Conservation (phyloP, 1,140 invertebrate species). For the Augochlora pura region DNA sequence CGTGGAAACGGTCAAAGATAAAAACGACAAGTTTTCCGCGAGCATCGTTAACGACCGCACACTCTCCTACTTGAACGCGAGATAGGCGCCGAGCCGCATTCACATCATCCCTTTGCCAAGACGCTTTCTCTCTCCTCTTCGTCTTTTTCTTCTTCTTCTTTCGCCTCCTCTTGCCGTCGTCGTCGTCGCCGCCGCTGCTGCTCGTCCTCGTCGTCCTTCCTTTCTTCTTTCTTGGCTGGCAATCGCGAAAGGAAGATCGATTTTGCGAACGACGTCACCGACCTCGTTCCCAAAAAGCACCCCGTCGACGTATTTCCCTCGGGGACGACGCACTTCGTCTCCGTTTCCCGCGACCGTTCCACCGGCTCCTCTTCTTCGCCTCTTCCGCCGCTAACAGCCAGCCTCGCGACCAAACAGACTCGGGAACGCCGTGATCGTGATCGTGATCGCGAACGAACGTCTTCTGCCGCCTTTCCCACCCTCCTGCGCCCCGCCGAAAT, state of each 20-base stretch:
- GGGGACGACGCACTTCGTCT: constrained; percentile 34
- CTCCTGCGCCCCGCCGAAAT: not conserved
- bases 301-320: constrained; percentile 46
- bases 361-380: not conserved
- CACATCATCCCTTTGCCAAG: constrained; percentile 36
- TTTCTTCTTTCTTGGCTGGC: constrained; percentile 5
- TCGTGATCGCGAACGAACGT: not conserved
- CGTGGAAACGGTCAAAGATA: constrained; percentile 15
- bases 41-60: constrained; percentile 52
- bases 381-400: not conserved
- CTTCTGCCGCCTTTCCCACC: not conserved
- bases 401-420: constrained; percentile 21
- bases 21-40: constrained; percentile 17
- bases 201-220: not conserved
- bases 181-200: no score
- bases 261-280: constrained; percentile 34
- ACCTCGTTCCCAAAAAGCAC: constrained; percentile 46
- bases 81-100: constrained; percentile 23
- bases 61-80: constrained; percentile 25
- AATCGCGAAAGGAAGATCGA: constrained; percentile 39
- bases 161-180: no score
- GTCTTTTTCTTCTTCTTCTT: no score
- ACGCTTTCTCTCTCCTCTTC: not conserved
- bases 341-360: not conserved
- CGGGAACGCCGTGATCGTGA: not conserved